These are phyloP conservation scores for Machimus rusticus DNA, from an alignment of 2,888 invertebrate genomes.

Conservation along the genomic window DNA sequence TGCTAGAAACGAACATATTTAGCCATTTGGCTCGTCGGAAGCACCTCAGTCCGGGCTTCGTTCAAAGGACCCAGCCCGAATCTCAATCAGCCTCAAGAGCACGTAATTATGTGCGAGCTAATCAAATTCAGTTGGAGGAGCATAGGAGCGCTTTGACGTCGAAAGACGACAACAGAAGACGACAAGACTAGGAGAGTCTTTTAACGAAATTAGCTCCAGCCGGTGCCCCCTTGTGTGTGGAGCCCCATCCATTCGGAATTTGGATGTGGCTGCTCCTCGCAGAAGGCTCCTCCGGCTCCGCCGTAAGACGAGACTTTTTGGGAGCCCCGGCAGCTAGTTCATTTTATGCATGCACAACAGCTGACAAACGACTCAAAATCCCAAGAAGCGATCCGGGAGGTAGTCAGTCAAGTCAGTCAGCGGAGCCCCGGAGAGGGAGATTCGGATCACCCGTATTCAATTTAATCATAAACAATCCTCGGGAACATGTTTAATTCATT, in stretches of 20 bases:
- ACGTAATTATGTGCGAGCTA: not conserved
- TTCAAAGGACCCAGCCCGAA: not conserved
- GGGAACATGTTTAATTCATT: slow-evolving; percentile 31
- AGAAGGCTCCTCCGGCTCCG: not conserved
- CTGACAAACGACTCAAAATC: not conserved
- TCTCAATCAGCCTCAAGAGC: not conserved
- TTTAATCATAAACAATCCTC: slow-evolving; percentile 28
- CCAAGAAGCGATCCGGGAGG: slow-evolving; percentile 1
- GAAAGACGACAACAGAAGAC: not conserved
- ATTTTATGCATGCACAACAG: slow-evolving; percentile 2
- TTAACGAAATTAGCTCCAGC: not conserved
- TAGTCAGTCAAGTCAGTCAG: not conserved
- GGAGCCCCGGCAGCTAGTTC: not conserved
- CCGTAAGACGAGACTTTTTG: not conserved
- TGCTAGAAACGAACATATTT: not conserved
- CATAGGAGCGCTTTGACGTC: not conserved
- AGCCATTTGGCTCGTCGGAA: not conserved
- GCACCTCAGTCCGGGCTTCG: not conserved
- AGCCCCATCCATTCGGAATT: not conserved
- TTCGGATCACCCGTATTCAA: slow-evolving; percentile 22
- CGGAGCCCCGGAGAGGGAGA: not conserved
- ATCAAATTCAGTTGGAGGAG: not conserved
- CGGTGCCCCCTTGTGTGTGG: not conserved
- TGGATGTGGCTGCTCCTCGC: not conserved
- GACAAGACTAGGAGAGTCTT: not conserved